These are phyloP conservation scores for Chlamydotis undulata DNA, from an alignment of 2,113 vertebrate species.

Conservation along the genomic window DNA sequence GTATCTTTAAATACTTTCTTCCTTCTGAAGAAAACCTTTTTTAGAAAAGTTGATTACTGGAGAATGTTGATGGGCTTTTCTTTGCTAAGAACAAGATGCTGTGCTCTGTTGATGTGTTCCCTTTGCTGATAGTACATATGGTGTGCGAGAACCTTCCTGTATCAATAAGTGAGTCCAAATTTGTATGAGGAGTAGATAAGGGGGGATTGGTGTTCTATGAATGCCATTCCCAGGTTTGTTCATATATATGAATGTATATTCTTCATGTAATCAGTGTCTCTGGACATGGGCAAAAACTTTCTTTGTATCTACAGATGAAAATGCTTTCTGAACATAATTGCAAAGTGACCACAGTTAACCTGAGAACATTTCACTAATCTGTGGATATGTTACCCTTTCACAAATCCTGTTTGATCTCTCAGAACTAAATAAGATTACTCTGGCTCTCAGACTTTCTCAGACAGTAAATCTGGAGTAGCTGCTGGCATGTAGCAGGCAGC, in stretches of 20 bases:
- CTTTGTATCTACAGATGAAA: not conserved
- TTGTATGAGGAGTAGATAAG: not conserved
- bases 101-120: not conserved
- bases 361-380: constrained; percentile 6
- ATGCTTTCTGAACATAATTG: not conserved
- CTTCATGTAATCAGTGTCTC: not conserved
- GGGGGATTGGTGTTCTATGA: not conserved
- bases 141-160: not conserved
- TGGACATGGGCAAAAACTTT: not conserved
- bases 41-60: not conserved
- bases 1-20: not conserved
- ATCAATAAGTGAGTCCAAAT: not conserved
- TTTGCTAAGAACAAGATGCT: not conserved
- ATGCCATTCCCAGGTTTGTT: not conserved
- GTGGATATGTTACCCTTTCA: constrained; percentile 28
- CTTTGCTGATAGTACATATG: rapidly evolving
- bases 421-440: constrained; percentile 50
- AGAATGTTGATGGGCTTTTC: not conserved
- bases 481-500: not conserved
- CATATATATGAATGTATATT: not conserved
- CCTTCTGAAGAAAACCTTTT: not conserved
- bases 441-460: constrained; percentile 26
- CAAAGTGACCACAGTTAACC: not conserved
- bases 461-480: not conserved
- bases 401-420: constrained; percentile 37